Conservation (phyloP, 2,797 vertebrate genomes). For the Chelidonichthys spinosus region DNA sequence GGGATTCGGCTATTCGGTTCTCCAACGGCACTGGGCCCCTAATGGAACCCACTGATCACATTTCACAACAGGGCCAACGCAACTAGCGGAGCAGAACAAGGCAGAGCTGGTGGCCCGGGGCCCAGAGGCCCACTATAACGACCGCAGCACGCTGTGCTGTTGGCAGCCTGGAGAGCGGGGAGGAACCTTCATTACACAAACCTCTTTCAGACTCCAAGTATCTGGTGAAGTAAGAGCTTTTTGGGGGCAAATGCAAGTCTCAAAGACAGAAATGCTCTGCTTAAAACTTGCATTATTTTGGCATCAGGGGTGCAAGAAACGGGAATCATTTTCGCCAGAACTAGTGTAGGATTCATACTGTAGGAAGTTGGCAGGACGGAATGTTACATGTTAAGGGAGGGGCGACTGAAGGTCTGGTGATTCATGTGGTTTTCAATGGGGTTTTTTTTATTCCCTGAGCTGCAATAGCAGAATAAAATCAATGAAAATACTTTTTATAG, state of each 20-base stretch:
- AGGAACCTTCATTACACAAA: slow-evolving; percentile 44
- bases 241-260: background rate
- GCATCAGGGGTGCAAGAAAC: background rate
- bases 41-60: slow-evolving; percentile 71
- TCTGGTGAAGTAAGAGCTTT: slow-evolving; percentile 4
- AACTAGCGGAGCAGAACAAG: slow-evolving; percentile 58
- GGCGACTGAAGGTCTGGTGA: slow-evolving; percentile 14
- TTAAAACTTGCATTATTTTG: slow-evolving; percentile 8
- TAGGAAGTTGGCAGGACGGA: slow-evolving; percentile 6
- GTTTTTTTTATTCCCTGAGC: background rate
- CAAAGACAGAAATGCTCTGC: background rate
- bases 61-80: slow-evolving; percentile 64
- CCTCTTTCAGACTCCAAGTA: slow-evolving; percentile 32
- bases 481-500: slow-evolving; percentile 18
- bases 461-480: slow-evolving; percentile 5
- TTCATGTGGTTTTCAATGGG: slow-evolving; percentile 19
- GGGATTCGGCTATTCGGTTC: slow-evolving; percentile 29
- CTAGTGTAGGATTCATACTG: background rate
- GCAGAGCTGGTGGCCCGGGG: slow-evolving; percentile 56
- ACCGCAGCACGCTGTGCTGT: slow-evolving; percentile 41
- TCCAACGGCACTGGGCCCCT: slow-evolving; percentile 49
- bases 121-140: slow-evolving; percentile 59
- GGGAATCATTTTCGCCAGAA: background rate
- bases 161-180: slow-evolving; percentile 31
- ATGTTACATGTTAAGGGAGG: background rate